Percentiles rank a stretch among this genome's conserved stretches.
phyloP scores from a whole-genome alignment of 1,140 invertebrate species.

The Apis dorsata region DNA sequence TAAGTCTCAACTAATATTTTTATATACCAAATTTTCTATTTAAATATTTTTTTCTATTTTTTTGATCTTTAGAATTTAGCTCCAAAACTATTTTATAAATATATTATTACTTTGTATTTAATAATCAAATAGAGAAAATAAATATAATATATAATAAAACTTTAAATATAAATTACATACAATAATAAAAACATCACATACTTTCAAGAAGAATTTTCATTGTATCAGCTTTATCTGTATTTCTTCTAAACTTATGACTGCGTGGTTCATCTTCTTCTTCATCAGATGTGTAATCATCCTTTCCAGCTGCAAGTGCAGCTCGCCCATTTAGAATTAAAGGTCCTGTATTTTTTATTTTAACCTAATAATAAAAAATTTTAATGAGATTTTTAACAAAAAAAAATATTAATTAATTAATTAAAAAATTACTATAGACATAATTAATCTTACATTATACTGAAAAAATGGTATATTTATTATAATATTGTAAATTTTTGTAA shows the following conservation, averaged over 20 bases:
- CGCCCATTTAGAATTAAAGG: constrained; percentile 87
- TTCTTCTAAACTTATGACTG: constrained; percentile 82
- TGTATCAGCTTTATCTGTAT: constrained; percentile 81
- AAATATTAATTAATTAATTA: constrained; percentile 17
- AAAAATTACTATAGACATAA: background rate
- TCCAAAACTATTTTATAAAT: no score
- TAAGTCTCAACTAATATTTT: no score
- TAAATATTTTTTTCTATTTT: no score
- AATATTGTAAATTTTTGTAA: constrained; percentile 18
- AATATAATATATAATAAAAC: background rate
- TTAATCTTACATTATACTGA: constrained; percentile 11
- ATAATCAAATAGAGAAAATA: background rate
- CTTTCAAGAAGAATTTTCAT: constrained; percentile 87
- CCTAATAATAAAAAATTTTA: constrained; percentile 70
- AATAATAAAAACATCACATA: constrained; percentile 64
- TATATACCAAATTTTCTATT: no score
- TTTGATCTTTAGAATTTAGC: no score
- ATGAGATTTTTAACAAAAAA: constrained; percentile 6
- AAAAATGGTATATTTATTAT: constrained; percentile 21
- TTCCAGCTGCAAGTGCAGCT: constrained; percentile 88
- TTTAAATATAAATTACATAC: background rate
- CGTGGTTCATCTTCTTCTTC: constrained; percentile 81
- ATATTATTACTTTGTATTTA: no score
- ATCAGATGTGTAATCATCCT: constrained; percentile 87
- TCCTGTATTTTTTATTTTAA: constrained; percentile 82